These are phyloP conservation scores for Betta splendens DNA, from an alignment of 2,797 vertebrate genomes.

Conservation along the genomic window DNA sequence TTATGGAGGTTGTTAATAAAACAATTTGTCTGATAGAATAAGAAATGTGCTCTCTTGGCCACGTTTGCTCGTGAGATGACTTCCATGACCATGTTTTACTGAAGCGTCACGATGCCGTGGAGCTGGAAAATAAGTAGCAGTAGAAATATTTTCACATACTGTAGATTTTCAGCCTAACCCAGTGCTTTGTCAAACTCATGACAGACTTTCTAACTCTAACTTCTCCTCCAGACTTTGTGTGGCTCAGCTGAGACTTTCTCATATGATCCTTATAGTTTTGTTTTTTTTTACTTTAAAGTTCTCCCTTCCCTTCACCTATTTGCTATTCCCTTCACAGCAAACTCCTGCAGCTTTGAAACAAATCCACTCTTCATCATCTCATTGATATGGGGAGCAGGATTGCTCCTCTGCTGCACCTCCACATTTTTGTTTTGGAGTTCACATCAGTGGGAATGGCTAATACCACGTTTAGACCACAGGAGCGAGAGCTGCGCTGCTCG, in stretches of 20 bases:
- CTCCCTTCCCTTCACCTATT: slow-evolving; percentile 35
- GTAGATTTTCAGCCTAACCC: slow-evolving; percentile 39
- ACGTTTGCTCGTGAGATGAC: too few species aligned
- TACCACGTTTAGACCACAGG: slow-evolving; percentile 54
- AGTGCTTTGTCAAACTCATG: slow-evolving; percentile 41
- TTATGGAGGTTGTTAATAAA: too few species aligned
- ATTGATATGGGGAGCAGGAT: slow-evolving; percentile 64
- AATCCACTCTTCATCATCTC: slow-evolving; percentile 56
- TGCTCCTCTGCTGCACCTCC: slow-evolving; percentile 37
- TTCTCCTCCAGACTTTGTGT: slow-evolving; percentile 38
- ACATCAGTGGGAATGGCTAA: slow-evolving; percentile 63
- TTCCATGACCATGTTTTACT: too few species aligned
- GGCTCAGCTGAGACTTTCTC: slow-evolving; percentile 44
- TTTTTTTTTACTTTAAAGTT: slow-evolving; percentile 25
- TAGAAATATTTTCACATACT: slow-evolving; percentile 13
- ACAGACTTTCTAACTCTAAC: slow-evolving; percentile 24
- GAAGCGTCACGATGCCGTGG: too few species aligned
- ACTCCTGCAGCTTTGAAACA: slow-evolving; percentile 56
- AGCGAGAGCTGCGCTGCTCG: slow-evolving; percentile 29
- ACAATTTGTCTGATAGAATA: too few species aligned
- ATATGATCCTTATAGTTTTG: slow-evolving; percentile 14
- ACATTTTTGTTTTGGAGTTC: slow-evolving; percentile 52
- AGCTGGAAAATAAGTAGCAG: slow-evolving; percentile 14
- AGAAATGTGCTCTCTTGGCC: too few species aligned
- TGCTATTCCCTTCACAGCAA: slow-evolving; percentile 64